These are phyloP conservation scores for Vandiemenella viatica DNA, from an alignment of 2,888 invertebrate genomes.

Conservation along the genomic window DNA sequence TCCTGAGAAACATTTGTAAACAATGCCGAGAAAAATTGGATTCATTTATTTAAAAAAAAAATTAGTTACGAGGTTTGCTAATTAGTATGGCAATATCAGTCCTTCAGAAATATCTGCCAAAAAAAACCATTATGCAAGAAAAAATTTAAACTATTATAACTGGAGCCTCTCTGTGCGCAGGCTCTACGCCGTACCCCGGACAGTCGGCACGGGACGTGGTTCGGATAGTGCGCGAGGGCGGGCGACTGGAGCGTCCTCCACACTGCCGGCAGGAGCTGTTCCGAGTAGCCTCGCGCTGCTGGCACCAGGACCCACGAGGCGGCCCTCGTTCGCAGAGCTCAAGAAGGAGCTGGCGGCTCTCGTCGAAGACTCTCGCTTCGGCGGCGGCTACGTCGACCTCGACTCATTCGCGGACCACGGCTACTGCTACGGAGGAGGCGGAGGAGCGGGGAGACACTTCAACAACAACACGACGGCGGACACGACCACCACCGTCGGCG, in stretches of 20 bases:
- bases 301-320: slow-evolving; percentile 54
- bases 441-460: too few species aligned
- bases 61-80: too few species aligned
- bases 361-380: slow-evolving; percentile 40
- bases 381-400: slow-evolving; percentile 51
- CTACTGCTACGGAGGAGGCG: background rate
- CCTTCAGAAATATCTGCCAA: too few species aligned
- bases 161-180: slow-evolving; percentile 31
- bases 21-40: too few species aligned
- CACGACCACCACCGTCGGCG: background rate
- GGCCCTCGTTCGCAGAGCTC: slow-evolving; percentile 54
- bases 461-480: background rate
- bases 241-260: slow-evolving; percentile 59
- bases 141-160: background rate
- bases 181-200: slow-evolving; percentile 73
- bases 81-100: too few species aligned
- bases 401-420: slow-evolving; percentile 26
- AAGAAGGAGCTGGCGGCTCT: slow-evolving; percentile 39
- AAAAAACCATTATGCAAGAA: too few species aligned
- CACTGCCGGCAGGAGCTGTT: slow-evolving; percentile 61
- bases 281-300: slow-evolving; percentile 43
- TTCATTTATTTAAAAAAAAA: too few species aligned
- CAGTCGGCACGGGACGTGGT: slow-evolving; percentile 74
- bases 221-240: slow-evolving; percentile 60
- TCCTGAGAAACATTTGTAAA: too few species aligned